phyloP scores from a whole-genome alignment of 2,797 vertebrate genomes.

The Galago senegalensis region DNA sequence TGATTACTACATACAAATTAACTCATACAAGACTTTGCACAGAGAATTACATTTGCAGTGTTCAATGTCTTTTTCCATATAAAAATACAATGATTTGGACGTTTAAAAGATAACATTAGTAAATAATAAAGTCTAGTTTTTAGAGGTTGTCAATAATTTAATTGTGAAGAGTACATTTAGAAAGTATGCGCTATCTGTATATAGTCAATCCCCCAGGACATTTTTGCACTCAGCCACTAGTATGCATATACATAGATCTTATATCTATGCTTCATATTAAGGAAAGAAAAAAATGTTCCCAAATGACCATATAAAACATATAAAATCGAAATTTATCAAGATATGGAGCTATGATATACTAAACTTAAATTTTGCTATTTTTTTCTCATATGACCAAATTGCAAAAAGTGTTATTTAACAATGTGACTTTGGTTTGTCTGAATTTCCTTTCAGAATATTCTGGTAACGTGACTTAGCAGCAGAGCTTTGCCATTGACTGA shows the following conservation, averaged over 20 bases:
- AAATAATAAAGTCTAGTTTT: background rate
- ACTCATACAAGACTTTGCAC: background rate
- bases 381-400: slow-evolving; percentile 3
- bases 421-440: slow-evolving; percentile 42
- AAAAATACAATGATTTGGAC: background rate
- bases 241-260: background rate
- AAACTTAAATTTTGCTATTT: slow-evolving; percentile 12
- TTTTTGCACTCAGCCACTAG: background rate
- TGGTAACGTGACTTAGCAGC: slow-evolving; percentile 36
- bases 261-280: background rate
- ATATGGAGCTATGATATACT: background rate
- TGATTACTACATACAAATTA: background rate
- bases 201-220: background rate
- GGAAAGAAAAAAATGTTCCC: background rate
- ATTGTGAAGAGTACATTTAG: background rate
- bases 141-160: background rate
- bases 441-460: slow-evolving; percentile 70
- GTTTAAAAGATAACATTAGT: background rate
- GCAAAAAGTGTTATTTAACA: slow-evolving; percentile 13
- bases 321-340: background rate
- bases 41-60: background rate
- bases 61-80: background rate
- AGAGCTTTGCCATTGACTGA: background rate
- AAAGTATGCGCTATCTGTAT: background rate
- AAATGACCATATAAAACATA: background rate